Evolutionary conservation across 2,797 vertebrate species (phyloP).

Genomic region (Pipistrellus pipistrellus): DNA sequence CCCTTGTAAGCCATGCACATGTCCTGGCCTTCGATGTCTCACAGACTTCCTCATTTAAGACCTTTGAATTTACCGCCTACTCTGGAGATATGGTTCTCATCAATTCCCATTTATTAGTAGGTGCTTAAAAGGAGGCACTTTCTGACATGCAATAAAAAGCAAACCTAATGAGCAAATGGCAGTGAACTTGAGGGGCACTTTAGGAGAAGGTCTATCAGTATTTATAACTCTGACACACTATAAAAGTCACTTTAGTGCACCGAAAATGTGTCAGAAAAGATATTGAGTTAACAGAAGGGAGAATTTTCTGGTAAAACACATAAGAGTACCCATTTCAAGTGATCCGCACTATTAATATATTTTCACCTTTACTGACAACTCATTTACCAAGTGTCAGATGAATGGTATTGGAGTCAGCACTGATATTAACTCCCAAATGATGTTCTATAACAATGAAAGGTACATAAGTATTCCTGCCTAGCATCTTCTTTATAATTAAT

Average conservation of each 20-base stretch:
- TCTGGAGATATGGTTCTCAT: constrained; percentile 70
- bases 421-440: constrained; percentile 84
- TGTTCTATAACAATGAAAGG: constrained; percentile 80
- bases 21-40: constrained; percentile 65
- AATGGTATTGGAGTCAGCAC: constrained; percentile 81
- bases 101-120: constrained; percentile 84
- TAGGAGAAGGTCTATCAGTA: constrained; percentile 84
- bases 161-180: constrained; percentile 84
- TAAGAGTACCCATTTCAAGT: constrained; percentile 83
- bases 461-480: constrained; percentile 66
- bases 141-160: constrained; percentile 83
- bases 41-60: constrained; percentile 76
- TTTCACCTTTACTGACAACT: constrained; percentile 85
- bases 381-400: constrained; percentile 84
- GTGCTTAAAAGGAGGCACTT: constrained; percentile 79
- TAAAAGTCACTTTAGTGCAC: constrained; percentile 85
- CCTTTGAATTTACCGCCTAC: constrained; percentile 78
- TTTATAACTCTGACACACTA: constrained; percentile 84
- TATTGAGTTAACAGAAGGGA: constrained; percentile 79
- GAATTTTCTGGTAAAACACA: constrained; percentile 83
- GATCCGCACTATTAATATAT: constrained; percentile 85
- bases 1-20: background rate
- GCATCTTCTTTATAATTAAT: constrained; percentile 75
- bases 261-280: constrained; percentile 87
- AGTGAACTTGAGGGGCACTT: constrained; percentile 83